Conservation (phyloP, 1,140 invertebrate genomes). For the Spodoptera litura region DNA sequence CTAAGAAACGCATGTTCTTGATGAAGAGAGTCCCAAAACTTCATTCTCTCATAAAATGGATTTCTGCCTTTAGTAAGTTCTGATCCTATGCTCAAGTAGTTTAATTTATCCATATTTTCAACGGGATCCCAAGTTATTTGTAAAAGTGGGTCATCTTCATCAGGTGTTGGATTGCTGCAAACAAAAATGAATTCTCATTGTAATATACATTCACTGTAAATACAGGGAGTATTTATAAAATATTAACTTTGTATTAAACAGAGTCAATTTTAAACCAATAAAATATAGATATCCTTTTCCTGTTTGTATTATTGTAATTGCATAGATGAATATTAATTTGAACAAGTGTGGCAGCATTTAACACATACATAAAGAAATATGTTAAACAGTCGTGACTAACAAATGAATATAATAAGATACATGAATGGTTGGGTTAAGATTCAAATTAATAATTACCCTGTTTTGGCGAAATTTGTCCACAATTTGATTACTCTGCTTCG, state of each 20-base stretch:
- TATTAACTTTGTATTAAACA: too few species aligned
- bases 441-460: constrained; percentile 64
- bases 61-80: constrained; percentile 80
- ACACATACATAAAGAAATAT: too few species aligned
- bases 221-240: too few species aligned
- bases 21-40: constrained; percentile 76
- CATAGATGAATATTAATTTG: too few species aligned
- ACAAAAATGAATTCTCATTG: neutral
- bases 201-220: neutral
- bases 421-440: neutral
- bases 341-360: too few species aligned
- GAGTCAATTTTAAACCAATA: too few species aligned
- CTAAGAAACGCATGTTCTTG: constrained; percentile 67
- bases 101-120: constrained; percentile 66
- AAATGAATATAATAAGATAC: neutral
- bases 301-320: too few species aligned
- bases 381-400: too few species aligned
- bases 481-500: constrained; percentile 73
- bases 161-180: constrained; percentile 76
- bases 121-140: constrained; percentile 79
- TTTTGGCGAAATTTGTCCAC: constrained; percentile 84
- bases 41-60: constrained; percentile 77
- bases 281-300: too few species aligned
- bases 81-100: constrained; percentile 73
- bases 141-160: constrained; percentile 69